Evolutionary conservation across 1,140 invertebrate species (phyloP).

Genomic region (Caenorhabditis remanei): DNA sequence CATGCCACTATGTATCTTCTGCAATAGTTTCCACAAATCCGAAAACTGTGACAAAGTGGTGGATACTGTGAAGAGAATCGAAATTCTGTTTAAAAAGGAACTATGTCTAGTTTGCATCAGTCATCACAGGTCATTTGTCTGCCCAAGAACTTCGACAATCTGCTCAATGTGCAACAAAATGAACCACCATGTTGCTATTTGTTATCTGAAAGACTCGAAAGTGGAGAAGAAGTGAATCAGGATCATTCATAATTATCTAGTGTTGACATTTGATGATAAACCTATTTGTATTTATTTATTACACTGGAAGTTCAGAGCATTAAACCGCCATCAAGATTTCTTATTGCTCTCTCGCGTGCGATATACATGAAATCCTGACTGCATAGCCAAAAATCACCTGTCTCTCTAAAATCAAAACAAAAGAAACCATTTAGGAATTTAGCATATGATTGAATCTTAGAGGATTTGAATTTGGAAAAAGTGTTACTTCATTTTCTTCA

Average conservation of each 20-base stretch:
- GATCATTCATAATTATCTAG: neutral
- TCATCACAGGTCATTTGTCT: neutral
- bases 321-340: no score
- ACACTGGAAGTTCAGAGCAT: no score
- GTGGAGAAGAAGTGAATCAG: neutral
- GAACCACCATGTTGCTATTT: constrained; percentile 28
- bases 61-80: neutral
- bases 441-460: no score
- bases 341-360: no score
- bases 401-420: no score
- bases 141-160: neutral
- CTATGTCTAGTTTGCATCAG: constrained; percentile 19
- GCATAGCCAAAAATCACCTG: no score
- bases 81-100: constrained; percentile 13
- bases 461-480: no score
- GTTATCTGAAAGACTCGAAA: neutral
- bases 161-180: constrained; percentile 15
- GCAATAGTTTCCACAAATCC: constrained; percentile 9
- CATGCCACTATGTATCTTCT: constrained; percentile 12
- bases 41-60: neutral
- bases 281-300: no score
- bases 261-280: no score
- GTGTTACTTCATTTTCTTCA: no score
- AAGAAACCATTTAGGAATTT: no score
- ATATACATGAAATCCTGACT: no score